Conservation (phyloP, 2,113 vertebrate genomes). For the Peucedramus taeniatus region DNA sequence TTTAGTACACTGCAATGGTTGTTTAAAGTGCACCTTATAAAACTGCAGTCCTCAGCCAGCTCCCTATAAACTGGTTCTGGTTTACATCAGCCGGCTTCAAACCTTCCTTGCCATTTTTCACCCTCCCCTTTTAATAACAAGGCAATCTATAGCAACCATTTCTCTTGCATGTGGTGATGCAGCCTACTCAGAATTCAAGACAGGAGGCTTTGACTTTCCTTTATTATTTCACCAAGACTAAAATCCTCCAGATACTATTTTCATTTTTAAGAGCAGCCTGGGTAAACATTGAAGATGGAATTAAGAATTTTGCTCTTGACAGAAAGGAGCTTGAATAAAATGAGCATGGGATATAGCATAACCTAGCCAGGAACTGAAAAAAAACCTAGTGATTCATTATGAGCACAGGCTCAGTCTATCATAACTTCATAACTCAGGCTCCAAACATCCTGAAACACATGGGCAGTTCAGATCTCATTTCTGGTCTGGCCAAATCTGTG, state of each 20-base stretch:
- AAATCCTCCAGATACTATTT: slow-evolving; percentile 60
- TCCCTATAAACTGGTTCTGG: slow-evolving; percentile 57
- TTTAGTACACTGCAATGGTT: slow-evolving; percentile 55
- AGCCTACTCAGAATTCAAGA: slow-evolving; percentile 56
- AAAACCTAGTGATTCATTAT: background rate
- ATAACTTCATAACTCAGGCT: background rate
- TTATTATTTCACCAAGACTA: slow-evolving; percentile 56
- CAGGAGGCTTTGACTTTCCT: slow-evolving; percentile 51
- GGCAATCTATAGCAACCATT: slow-evolving; percentile 35
- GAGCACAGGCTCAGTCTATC: background rate
- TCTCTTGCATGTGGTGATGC: slow-evolving; percentile 30
- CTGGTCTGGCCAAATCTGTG: background rate
- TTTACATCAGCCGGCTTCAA: slow-evolving; percentile 51
- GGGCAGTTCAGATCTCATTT: background rate
- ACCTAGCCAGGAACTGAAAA: background rate
- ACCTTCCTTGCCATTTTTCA: slow-evolving; percentile 5
- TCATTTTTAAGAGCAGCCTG: slow-evolving; percentile 58
- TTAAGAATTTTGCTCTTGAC: slow-evolving; percentile 52
- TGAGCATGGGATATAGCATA: background rate
- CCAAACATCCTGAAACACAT: background rate
- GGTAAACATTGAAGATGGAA: slow-evolving; percentile 57
- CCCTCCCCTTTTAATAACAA: slow-evolving; percentile 50
- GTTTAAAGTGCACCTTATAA: slow-evolving; percentile 65
- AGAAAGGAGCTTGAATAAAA: slow-evolving; percentile 44
- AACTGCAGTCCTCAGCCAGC: slow-evolving; percentile 53